Evolutionary conservation across 2,113 vertebrate species (phyloP).

Genomic region (Trochalopteron elliotii): DNA sequence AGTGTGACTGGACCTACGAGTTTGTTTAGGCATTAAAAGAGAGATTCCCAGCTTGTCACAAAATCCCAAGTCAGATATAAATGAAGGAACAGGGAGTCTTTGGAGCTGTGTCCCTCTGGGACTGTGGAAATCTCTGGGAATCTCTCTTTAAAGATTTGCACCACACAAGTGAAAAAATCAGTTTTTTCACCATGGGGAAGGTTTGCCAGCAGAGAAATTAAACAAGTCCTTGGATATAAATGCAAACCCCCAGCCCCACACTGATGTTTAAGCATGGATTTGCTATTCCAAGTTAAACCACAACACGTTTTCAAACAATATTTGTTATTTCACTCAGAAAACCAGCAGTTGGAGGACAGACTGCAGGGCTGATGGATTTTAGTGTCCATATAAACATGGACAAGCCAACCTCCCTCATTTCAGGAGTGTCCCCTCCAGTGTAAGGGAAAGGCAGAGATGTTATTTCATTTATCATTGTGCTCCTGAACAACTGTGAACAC

Average conservation of each 20-base stretch:
- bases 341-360: neutral
- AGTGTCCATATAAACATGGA: rapidly evolving
- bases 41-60: neutral
- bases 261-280: neutral
- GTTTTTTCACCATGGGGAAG: neutral
- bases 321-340: neutral
- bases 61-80: neutral
- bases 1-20: neutral
- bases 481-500: neutral
- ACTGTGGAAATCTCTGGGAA: neutral
- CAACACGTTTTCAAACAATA: neutral
- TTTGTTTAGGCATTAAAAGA: neutral
- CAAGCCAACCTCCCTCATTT: neutral
- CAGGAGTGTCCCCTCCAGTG: neutral
- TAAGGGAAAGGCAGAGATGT: neutral
- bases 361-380: neutral
- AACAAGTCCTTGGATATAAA: neutral
- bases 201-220: neutral
- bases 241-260: rapidly evolving
- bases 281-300: neutral
- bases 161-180: neutral
- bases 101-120: neutral
- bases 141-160: neutral
- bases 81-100: neutral
- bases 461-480: neutral